Conservation (phyloP, 2,113 vertebrate species). For the Taxidea taxus region DNA sequence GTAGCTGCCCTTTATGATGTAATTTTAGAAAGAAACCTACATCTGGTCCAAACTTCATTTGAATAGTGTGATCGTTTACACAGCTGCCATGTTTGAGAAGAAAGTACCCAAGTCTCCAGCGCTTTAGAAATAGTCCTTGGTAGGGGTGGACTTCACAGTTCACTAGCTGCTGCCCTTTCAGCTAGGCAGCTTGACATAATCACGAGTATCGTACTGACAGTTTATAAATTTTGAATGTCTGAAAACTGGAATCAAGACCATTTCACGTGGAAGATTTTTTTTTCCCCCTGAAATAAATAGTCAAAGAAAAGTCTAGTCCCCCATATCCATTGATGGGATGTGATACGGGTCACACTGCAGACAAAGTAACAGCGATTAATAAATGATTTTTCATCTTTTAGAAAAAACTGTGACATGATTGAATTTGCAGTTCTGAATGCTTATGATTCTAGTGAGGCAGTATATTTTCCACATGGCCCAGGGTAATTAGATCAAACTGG, state of each 20-base stretch:
- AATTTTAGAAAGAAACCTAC: slow-evolving; percentile 68
- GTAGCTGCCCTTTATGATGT: slow-evolving; percentile 61
- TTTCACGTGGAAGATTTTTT: background rate
- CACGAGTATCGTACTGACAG: background rate
- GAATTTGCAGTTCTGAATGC: background rate
- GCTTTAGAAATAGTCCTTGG: background rate
- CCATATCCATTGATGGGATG: background rate
- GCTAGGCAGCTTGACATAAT: background rate
- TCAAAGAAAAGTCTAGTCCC: background rate
- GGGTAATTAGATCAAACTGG: background rate
- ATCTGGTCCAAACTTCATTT: slow-evolving; percentile 45
- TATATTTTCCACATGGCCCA: background rate
- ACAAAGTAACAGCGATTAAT: background rate
- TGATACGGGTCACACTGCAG: background rate
- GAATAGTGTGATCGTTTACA: slow-evolving; percentile 6
- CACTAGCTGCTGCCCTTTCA: background rate
- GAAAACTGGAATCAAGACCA: background rate
- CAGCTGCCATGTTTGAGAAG: slow-evolving; percentile 14
- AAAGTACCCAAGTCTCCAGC: slow-evolving; percentile 63
- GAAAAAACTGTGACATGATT: background rate
- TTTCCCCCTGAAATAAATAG: background rate
- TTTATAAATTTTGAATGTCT: slow-evolving; percentile 1
- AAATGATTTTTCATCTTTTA: background rate
- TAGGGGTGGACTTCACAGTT: background rate
- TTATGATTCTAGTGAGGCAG: background rate